Base-by-base conservation (phyloP, 2,888 invertebrate species). In the Unio pictorum region DNA sequence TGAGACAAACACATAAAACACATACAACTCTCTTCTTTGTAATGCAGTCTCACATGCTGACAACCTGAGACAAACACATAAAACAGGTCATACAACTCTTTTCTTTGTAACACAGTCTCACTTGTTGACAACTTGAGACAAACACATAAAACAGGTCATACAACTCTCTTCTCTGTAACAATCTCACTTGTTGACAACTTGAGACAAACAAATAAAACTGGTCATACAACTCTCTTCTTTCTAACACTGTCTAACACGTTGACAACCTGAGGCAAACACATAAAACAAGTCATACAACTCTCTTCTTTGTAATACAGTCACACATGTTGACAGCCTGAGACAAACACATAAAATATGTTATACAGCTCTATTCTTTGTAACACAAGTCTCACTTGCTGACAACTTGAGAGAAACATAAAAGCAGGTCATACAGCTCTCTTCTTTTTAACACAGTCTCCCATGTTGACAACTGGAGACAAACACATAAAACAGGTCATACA, bases 111-210 rank as follows among this genome's bases (percentile, higher is more conserved):
- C 28, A 28, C 8, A 7, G 60, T n/a, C 15, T 15, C 23, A 59
- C 8, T 7, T 28, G 8, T 2, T 15, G 59, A 59, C 59, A 59
- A 59, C 20, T 4, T 20, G 11, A 20, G 59, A 26, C 59, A n/a
- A 63, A 63, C 30, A 34, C 17, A 63, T 23, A 34, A 34, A 63
- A 28, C 54, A 20, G 15, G 6, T 1, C 34, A 62, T 28, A 15
- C 34, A 63, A 20, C 45, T 63, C 54, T 34, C 30, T 28, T 28
- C 28, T 6, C 45, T 28, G n/a, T 30, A 28, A 62, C n/a, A 28
- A 5, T 45, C 80, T 82, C 34, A 79, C 74, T 67, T 81, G 82
- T 30, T 73, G 72, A 71, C 85, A 85, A 23, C 81, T 84, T 84
- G 71, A 4, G 72, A 69, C 1, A 30, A 56, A 66, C 56, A 56